These are phyloP conservation scores for Danio tinwini DNA, from an alignment of 2,797 vertebrate genomes.

Conservation along the genomic window DNA sequence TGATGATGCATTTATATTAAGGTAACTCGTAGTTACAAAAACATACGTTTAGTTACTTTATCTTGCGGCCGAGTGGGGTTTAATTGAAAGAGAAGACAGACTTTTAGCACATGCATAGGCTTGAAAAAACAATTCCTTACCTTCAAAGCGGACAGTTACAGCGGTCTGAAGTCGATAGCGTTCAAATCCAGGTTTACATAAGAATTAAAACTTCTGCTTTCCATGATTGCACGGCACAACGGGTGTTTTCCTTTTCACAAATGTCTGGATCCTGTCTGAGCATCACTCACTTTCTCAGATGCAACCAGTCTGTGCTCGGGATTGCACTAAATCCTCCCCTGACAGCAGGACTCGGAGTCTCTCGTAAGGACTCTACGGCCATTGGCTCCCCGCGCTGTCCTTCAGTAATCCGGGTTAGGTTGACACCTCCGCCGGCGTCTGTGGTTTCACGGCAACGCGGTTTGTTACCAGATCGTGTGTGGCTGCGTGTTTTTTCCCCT, in stretches of 20 bases:
- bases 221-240: conserved; percentile 45
- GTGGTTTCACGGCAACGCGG: conserved; percentile 78
- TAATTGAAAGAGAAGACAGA: neutral
- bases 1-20: neutral
- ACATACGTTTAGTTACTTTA: neutral
- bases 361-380: neutral
- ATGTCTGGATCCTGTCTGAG: conserved; percentile 42
- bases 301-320: conserved; percentile 49
- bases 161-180: neutral
- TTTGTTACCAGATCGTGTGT: neutral
- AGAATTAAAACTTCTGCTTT: conserved; percentile 8
- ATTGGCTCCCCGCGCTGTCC: conserved; percentile 69
- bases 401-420: conserved; percentile 66
- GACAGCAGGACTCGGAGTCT: conserved; percentile 24
- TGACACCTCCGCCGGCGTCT: conserved; percentile 72
- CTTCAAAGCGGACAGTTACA: conserved; percentile 11
- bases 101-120: neutral
- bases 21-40: neutral
- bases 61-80: neutral
- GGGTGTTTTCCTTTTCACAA: conserved; percentile 30
- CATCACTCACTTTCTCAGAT: conserved; percentile 61
- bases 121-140: conserved; percentile 29
- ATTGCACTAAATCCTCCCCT: conserved; percentile 53
- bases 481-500: neutral
- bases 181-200: conserved; percentile 9